These are phyloP conservation scores for Lutraria lutraria DNA, from an alignment of 2,888 invertebrate species.

Conservation along the genomic window DNA sequence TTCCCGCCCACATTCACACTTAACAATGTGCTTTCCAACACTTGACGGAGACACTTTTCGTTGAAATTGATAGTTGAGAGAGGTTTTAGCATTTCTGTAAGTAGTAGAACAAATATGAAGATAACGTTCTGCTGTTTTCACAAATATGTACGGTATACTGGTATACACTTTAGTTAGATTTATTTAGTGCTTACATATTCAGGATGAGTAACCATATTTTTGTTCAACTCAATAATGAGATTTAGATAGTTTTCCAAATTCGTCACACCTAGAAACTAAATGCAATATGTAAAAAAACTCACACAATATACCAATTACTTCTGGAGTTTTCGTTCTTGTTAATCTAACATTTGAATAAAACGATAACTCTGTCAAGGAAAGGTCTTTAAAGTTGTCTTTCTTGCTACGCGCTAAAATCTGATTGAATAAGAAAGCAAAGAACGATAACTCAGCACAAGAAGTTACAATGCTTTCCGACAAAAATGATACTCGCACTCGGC, in stretches of 20 bases:
- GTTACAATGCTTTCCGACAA: background rate
- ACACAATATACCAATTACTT: background rate
- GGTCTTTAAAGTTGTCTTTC: background rate
- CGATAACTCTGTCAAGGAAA: too few species aligned
- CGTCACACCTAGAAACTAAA: too few species aligned
- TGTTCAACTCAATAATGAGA: background rate
- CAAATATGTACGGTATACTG: background rate
- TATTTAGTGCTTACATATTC: background rate
- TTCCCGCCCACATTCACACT: constrained; percentile 61
- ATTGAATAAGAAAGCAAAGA: background rate
- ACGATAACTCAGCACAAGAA: background rate
- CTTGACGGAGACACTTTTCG: background rate
- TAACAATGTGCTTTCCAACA: constrained; percentile 35
- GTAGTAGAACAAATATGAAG: background rate
- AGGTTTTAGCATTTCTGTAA: background rate
- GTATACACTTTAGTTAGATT: background rate
- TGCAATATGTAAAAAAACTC: too few species aligned
- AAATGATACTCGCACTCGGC: background rate
- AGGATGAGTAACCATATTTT: background rate
- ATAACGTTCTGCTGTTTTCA: background rate
- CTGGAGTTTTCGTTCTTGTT: too few species aligned
- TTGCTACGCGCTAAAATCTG: background rate
- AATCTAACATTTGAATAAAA: too few species aligned
- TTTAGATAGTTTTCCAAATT: too few species aligned
- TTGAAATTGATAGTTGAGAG: background rate